phyloP scores from a whole-genome alignment of 2,888 invertebrate species.

The Apodemia zela region DNA sequence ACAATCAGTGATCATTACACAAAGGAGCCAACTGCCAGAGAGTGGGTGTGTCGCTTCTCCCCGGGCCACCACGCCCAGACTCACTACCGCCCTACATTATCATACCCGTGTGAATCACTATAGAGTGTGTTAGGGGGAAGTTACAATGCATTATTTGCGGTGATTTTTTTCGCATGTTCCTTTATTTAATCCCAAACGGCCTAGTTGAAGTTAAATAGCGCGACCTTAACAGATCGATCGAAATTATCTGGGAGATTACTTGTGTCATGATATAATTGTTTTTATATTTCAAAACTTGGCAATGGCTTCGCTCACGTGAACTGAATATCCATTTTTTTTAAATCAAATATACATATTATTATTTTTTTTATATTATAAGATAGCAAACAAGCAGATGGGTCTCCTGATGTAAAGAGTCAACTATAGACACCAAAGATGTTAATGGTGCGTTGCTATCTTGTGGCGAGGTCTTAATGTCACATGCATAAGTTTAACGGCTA shows the following conservation, averaged over 20 bases:
- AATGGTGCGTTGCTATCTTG: too few relatives aligned
- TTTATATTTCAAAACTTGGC: neutral
- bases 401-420: too few relatives aligned
- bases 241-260: slow-evolving; percentile 39
- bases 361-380: too few relatives aligned
- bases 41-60: slow-evolving; percentile 51
- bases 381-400: too few relatives aligned
- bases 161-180: slow-evolving; percentile 58
- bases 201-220: slow-evolving; percentile 61
- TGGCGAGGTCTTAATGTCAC: too few relatives aligned
- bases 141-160: slow-evolving; percentile 62
- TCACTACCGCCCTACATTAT: slow-evolving; percentile 46
- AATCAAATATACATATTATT: too few relatives aligned
- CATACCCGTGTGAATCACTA: slow-evolving; percentile 60
- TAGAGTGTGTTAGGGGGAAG: slow-evolving; percentile 50
- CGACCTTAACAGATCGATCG: slow-evolving; percentile 58
- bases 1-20: slow-evolving; percentile 44
- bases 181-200: slow-evolving; percentile 46
- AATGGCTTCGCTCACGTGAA: neutral
- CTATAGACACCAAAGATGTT: too few relatives aligned
- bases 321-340: neutral
- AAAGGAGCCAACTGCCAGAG: slow-evolving; percentile 56
- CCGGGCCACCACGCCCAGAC: slow-evolving; percentile 59
- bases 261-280: neutral
- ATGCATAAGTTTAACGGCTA: too few relatives aligned